A percentile compares a stretch with the other conserved stretches of the same genome.
These are phyloP conservation scores for Anagyrus pseudococci DNA, from an alignment of 2,888 invertebrate genomes.

Conservation along the genomic window DNA sequence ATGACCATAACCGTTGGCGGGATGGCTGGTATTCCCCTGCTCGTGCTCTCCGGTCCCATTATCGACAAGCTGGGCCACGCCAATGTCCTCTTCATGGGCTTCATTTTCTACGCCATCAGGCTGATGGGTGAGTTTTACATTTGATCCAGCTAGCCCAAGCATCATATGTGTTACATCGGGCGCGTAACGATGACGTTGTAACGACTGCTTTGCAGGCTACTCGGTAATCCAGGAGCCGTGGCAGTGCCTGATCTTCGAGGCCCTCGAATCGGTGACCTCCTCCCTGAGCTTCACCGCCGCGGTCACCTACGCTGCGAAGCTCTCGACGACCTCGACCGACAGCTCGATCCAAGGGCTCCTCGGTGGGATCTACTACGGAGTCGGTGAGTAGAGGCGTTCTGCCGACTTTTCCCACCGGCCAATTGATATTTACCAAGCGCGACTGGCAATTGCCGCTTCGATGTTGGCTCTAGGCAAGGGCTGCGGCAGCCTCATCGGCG, in stretches of 20 bases:
- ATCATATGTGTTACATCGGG: too few relatives aligned
- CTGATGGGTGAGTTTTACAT: constrained; percentile 67
- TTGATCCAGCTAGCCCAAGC: background rate
- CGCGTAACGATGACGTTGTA: too few relatives aligned
- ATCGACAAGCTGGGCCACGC: constrained; percentile 77
- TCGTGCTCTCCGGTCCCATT: constrained; percentile 80
- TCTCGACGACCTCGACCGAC: constrained; percentile 77
- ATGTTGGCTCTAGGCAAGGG: constrained; percentile 70
- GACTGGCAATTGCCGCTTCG: too few relatives aligned
- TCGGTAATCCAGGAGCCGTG: constrained; percentile 79
- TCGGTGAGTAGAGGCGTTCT: constrained; percentile 70
- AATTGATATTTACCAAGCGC: too few relatives aligned
- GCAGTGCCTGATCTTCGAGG: constrained; percentile 78
- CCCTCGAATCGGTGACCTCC: constrained; percentile 78
- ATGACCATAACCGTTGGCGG: constrained; percentile 82
- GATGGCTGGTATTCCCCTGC: constrained; percentile 75
- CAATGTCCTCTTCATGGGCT: constrained; percentile 79
- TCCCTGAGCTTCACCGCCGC: constrained; percentile 79
- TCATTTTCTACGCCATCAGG: constrained; percentile 77
- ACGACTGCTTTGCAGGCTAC: constrained; percentile 67
- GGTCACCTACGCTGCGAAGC: constrained; percentile 77
- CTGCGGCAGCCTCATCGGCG: constrained; percentile 77
- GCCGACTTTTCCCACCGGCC: too few relatives aligned
- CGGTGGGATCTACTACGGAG: constrained; percentile 82
- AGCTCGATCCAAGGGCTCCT: constrained; percentile 78